These are phyloP conservation scores for Sacculina carcini DNA, from an alignment of 2,888 invertebrate genomes.

Conservation along the genomic window DNA sequence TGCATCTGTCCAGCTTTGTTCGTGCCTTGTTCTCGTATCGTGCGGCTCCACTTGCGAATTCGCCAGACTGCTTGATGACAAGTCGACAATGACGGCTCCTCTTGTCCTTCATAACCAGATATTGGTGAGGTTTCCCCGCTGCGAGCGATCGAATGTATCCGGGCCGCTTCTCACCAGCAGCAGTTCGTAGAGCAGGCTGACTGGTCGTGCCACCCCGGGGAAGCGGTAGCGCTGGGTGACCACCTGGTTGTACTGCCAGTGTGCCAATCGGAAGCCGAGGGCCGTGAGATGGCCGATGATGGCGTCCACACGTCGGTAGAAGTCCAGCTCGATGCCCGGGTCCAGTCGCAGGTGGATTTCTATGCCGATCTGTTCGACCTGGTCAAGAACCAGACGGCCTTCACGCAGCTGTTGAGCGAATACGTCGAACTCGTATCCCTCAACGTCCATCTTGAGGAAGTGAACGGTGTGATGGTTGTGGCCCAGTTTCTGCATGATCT, in stretches of 20 bases:
- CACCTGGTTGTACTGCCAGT: slow-evolving; percentile 3
- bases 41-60: too few species aligned
- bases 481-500: slow-evolving; percentile 17
- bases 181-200: neutral
- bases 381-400: neutral
- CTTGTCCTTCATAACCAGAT: too few species aligned
- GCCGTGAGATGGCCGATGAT: neutral
- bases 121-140: neutral
- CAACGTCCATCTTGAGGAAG: slow-evolving; percentile 21
- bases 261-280: neutral
- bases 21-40: too few species aligned
- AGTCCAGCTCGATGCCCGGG: neutral
- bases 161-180: neutral
- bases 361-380: neutral
- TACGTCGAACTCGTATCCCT: slow-evolving; percentile 19
- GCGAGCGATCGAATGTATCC: neutral
- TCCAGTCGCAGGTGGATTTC: neutral
- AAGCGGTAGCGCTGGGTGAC: neutral
- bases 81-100: too few species aligned
- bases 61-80: too few species aligned
- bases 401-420: slow-evolving; percentile 6
- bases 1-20: too few species aligned
- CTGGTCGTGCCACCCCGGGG: neutral
- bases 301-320: neutral
- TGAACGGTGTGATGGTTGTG: slow-evolving; percentile 19